Conservation (phyloP, 2,113 vertebrate genomes). For the Gulo gulo region DNA sequence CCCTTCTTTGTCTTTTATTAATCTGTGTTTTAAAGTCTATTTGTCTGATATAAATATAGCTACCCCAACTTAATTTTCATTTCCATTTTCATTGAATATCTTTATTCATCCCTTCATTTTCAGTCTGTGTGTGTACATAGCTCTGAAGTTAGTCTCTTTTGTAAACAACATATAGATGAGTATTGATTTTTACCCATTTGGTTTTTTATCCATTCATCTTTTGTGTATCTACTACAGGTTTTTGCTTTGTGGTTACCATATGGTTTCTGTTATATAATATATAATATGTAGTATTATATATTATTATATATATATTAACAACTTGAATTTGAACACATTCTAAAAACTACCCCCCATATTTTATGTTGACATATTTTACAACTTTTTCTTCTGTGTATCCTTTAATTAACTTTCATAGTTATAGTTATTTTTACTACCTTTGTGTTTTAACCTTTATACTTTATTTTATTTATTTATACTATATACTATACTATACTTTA, state of each 20-base stretch:
- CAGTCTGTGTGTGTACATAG: not conserved
- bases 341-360: not conserved
- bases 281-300: not conserved
- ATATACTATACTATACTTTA: no score
- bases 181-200: not conserved
- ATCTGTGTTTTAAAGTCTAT: not conserved
- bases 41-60: not conserved
- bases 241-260: not conserved
- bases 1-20: not conserved
- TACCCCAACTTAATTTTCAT: not conserved
- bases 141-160: not conserved
- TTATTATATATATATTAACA: not conserved
- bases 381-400: not conserved
- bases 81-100: not conserved
- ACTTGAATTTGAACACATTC: not conserved
- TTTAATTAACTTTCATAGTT: not conserved
- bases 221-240: not conserved
- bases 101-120: not conserved
- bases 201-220: not conserved
- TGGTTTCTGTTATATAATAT: no score
- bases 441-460: not conserved
- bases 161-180: not conserved
- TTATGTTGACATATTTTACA: not conserved
- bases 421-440: not conserved
- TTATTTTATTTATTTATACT: no score